Base-by-base conservation (phyloP, 2,888 invertebrate genomes). In the Strigamia maritima region DNA sequence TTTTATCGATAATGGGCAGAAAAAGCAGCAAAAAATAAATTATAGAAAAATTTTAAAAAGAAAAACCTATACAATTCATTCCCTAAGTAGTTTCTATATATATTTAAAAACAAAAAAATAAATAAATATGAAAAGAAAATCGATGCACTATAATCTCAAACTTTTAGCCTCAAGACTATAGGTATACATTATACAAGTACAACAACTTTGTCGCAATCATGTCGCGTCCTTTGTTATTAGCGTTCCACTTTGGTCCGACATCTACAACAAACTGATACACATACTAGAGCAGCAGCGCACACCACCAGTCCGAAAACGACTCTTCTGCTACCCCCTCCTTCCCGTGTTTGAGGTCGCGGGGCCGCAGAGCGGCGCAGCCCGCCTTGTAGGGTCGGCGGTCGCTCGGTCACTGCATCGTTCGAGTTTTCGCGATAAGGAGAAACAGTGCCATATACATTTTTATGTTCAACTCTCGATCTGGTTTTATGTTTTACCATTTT, bases 301-400 rank as follows among this genome's bases (percentile, higher is more conserved):
- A 19, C 54, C 22, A 54, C 54, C n/a, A 54, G 19, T 16, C n/a
- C 54, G n/a, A 19, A 54, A 19, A 54, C 54, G 54, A 54, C 22
- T n/a, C 22, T 54, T 54, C 54, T 54, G 4, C 19, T 19, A n/a
- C n/a, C 54, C 54, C 54, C 54, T 54, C 54, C 54, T 54, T 54
- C 54, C 54, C 54, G 54, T 54, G 54, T 54, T 54, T 54, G 54
- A 54, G 54, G 54, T 54, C 54, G 54, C 54, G 54, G 54, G 54
- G 54, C 54, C 54, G 54, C 54, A 19, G 54, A 54, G 54, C 54
- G 19, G 54, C 54, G 54, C 8, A 54, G 54, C 54, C 54, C 54
- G 54, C 54, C 44, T 44, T 54, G 54, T 19, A 7, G 54, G 54
- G 54, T 54, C 54, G 54, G 54, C 54, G 54, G 54, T 54, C 54